Base-by-base conservation (phyloP, 2,113 vertebrate species). In the Gasterosteus nipponicus region DNA sequence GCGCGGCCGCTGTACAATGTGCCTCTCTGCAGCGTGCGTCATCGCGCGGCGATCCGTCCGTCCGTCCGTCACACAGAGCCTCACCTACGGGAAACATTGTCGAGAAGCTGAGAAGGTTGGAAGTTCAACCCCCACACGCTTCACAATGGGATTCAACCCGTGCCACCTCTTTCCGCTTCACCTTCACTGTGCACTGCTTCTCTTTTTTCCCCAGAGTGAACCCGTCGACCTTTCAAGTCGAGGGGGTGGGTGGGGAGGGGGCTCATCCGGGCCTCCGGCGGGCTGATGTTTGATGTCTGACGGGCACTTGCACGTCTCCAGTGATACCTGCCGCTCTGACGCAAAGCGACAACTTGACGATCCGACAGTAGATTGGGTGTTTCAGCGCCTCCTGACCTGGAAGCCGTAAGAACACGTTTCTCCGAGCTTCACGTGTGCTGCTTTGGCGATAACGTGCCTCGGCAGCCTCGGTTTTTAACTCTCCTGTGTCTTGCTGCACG, bases 311-410 rank as follows among this genome's bases (percentile, higher is more conserved):
- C 22, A 35, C 33, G 33, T 35, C 33, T 35, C 3, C 33, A 86
- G 69, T 7, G 75, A 87, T 86, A 86, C 84, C 77, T 85, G 79
- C 77, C 72, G 64, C 54, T 26, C 33, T 82, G 80, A 85, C 87
- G 80, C 69, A 64, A 26, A 83, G 75, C 33, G 69, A 29, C 44
- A 44, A 14, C 39, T 41, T 54, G 72, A 60, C 22, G 12, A 69
- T 51, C 73, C 49, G 65, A 67, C 70, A 9, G 44, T 22, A 73
- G 71, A 75, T 68, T 64, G 35, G 31, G 12, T n/a, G 58, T 68
- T 65, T 54, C 22, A 1, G 16, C 18, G 72, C 56, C 49, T 38
- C 10, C 56, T 71, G 77, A 85, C 84, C 82, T 85, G 69, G 73
- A 87, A 65, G 47, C 64, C 63, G 46, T 16, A 8, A 58, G 56